Base-by-base conservation (phyloP, 2,888 invertebrate species). In the Eupithecia subumbrata region DNA sequence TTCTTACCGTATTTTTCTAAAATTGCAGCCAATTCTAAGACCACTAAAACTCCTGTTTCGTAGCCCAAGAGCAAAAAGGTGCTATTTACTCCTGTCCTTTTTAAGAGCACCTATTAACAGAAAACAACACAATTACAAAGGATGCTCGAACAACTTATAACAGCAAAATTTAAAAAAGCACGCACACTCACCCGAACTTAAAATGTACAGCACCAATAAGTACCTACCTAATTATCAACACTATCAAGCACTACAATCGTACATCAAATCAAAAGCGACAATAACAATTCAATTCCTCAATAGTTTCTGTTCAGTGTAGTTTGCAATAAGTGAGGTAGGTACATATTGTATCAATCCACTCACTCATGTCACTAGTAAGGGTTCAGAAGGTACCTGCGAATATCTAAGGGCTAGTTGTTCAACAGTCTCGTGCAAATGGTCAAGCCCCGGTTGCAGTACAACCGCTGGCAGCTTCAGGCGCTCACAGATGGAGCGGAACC, bases 41-140 rank as follows among this genome's bases (percentile, higher is more conserved):
- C 90, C 1, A 89, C 79, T 14, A 82, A 22, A 0, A 89, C 84
- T 9, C 92, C 92, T 66, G 85, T 83, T 79, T 91, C 91, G 43
- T 88, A 91, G 4, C 91, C 91, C 72, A 91, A 30, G 3, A 92
- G 76, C 76, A 88, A 86, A 72, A 91, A 91, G 0, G 76, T 82
- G 0, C 86, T 82, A 37, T 80, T 81, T 4, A 85, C 8, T 30
- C 79, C 80, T 0, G 82, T 78, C 45, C 84, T 87, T 45, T 84
- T 84, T n/a, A 86, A 45, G 45, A 90, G 72, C 5, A 83, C 81
- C 91, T 90, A 80, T 11, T 66, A 5, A 66, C 11, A 34, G 83
- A 81, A 52, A 69, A 52, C 25, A 16, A 30, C 48, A 37, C 14
- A 37, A 37, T 11, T 2, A 14, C 2, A 52, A 0, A n/a, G 56